A percentile compares a stretch with the other conserved stretches of the same genome.
Conservation (phyloP, 2,113 vertebrate species). For the Donacobius atricapilla region DNA sequence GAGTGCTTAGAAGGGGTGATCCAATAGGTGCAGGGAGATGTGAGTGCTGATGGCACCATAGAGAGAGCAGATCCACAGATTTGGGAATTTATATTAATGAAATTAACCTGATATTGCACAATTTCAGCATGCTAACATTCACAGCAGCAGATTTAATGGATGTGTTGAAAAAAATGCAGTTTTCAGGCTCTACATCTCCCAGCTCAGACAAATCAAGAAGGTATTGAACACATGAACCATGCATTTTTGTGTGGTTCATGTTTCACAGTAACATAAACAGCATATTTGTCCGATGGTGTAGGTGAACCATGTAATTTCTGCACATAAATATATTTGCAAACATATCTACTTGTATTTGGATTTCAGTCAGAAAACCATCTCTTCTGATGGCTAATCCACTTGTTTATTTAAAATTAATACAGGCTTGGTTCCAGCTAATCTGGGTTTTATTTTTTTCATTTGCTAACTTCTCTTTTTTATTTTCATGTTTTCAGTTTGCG, state of each 20-base stretch:
- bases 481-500: slow-evolving; percentile 75
- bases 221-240: no score
- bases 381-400: background rate
- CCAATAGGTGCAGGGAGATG: background rate
- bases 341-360: background rate
- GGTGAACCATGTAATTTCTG: background rate
- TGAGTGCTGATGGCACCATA: background rate
- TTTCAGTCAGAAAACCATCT: background rate
- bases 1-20: background rate
- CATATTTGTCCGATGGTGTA: background rate
- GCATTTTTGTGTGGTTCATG: background rate
- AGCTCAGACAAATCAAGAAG: background rate
- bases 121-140: background rate
- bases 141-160: background rate
- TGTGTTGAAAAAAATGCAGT: background rate
- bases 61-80: background rate
- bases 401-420: background rate
- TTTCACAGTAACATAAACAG: background rate
- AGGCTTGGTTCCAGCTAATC: background rate
- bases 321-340: background rate
- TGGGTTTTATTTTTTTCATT: background rate
- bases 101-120: background rate
- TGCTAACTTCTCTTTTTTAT: background rate
- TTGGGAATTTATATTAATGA: background rate
- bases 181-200: background rate